Conservation (phyloP, 2,113 vertebrate genomes). For the Eidolon helvum region DNA sequence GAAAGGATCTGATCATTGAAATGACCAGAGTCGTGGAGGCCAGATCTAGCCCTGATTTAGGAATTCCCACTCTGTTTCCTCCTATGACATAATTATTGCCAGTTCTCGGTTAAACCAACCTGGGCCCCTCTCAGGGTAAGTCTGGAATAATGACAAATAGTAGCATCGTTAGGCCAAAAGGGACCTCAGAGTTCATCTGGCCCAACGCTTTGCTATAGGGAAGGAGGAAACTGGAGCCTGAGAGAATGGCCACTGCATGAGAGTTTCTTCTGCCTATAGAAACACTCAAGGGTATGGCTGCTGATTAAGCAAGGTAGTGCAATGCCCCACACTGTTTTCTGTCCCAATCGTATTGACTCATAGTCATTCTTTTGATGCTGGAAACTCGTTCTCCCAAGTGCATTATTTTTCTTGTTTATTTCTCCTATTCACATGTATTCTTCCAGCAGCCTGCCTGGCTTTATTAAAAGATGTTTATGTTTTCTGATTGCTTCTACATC, state of each 20-base stretch:
- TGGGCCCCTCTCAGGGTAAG: not conserved
- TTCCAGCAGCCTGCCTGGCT: not conserved
- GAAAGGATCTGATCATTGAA: not conserved
- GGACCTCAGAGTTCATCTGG: not conserved
- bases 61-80: not conserved
- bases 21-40: not conserved
- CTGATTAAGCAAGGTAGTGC: not conserved
- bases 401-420: slow-evolving; percentile 32
- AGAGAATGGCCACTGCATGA: not conserved
- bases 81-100: not conserved
- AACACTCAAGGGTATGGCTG: not conserved
- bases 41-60: not conserved
- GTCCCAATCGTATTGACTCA: not conserved
- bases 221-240: not conserved
- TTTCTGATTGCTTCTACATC: slow-evolving; percentile 48
- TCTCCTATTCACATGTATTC: not conserved
- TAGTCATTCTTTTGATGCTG: not conserved
- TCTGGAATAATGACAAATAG: not conserved
- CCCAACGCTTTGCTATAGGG: not conserved
- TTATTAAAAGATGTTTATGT: slow-evolving; percentile 54
- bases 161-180: not conserved
- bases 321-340: not conserved
- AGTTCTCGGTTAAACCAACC: not conserved
- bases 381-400: not conserved
- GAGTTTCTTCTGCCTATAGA: not conserved